These are phyloP conservation scores for Watersipora subatra DNA, from an alignment of 1,140 invertebrate species.

Conservation along the genomic window DNA sequence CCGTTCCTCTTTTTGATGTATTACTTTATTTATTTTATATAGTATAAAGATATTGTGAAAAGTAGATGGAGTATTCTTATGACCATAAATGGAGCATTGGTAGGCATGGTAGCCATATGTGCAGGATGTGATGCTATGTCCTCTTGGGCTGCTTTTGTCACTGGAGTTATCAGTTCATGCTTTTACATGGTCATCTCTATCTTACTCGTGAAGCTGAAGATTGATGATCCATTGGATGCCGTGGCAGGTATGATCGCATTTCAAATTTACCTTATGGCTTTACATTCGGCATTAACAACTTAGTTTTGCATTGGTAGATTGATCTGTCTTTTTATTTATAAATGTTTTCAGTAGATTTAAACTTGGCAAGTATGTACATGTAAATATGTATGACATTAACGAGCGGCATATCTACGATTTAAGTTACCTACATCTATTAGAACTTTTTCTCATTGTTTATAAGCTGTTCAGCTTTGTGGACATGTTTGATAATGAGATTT, in stretches of 20 bases:
- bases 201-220: conserved; percentile 26
- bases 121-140: conserved; percentile 35
- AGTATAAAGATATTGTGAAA: neutral
- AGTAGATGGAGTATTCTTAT: conserved; percentile 39
- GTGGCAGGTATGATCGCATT: conserved; percentile 17
- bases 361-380: too few species aligned
- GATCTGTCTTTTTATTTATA: too few species aligned
- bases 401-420: too few species aligned
- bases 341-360: too few species aligned
- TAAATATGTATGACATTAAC: too few species aligned
- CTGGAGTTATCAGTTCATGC: conserved; percentile 30
- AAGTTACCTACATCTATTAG: too few species aligned
- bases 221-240: conserved; percentile 48
- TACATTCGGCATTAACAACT: too few species aligned
- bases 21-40: neutral
- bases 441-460: too few species aligned
- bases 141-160: conserved; percentile 31
- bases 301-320: too few species aligned
- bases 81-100: conserved; percentile 42
- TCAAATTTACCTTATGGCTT: too few species aligned
- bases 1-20: neutral
- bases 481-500: too few species aligned
- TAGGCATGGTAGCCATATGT: conserved; percentile 39
- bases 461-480: too few species aligned
- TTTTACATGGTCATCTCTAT: conserved; percentile 30